Percentiles rank a stretch among this genome's conserved stretches.
Evolutionary conservation across 2,888 invertebrate species (phyloP).

Genomic region (Tolmerus cingulatus): DNA sequence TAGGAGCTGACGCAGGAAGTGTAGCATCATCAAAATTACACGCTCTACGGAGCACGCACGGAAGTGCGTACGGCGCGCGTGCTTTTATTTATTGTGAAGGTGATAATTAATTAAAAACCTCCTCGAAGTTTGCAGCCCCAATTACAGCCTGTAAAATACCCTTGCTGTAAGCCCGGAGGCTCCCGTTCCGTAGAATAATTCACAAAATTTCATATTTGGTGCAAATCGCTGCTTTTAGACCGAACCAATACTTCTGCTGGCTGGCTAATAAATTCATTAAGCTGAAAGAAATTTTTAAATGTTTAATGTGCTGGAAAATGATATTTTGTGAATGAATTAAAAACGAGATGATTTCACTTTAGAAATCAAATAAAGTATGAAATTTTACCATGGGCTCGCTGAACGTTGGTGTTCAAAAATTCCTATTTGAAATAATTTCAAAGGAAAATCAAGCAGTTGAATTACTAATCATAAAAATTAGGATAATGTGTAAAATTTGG

Average conservation of each 20-base stretch:
- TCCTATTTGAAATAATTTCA: neutral
- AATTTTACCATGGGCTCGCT: neutral
- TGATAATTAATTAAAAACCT: neutral
- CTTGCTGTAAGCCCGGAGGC: neutral
- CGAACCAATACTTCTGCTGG: neutral
- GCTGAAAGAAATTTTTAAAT: neutral
- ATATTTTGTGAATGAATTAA: neutral
- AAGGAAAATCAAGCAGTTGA: neutral
- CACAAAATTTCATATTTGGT: neutral
- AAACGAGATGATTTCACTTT: neutral
- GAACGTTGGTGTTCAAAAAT: neutral
- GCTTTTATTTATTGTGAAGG: neutral
- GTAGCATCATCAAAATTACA: neutral
- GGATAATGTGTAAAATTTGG: neutral
- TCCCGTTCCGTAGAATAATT: neutral
- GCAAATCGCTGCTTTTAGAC: neutral
- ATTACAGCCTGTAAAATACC: neutral
- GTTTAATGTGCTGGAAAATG: neutral
- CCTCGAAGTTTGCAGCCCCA: neutral
- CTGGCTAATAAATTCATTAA: neutral
- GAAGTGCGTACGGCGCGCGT: neutral
- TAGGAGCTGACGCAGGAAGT: neutral
- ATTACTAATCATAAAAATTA: neutral
- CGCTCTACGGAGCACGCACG: neutral
- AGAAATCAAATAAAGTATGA: neutral